Evolutionary conservation across 1,140 invertebrate genomes (phyloP), one percentile per base, ranked within the genome.

Genomic region (Orussus abietinus): DNA sequence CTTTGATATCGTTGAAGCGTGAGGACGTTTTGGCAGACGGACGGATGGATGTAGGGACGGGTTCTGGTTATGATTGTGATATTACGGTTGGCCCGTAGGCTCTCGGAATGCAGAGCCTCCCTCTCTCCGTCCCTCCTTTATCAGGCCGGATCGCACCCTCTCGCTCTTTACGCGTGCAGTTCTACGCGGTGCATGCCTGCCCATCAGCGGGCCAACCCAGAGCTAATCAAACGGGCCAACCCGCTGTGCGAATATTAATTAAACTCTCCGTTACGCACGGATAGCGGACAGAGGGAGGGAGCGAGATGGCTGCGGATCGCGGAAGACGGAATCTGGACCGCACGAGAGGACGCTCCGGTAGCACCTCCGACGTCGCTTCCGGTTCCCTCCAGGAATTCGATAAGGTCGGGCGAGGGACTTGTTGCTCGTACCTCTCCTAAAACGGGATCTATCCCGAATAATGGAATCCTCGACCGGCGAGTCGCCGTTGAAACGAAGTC

Each of bases 61-160:
- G 59, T 47, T 65, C 62, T 59, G 63, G 63, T 69, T 69, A 69
- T 69, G 63, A 69, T 67, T 69, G 64, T 66, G 59, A 69, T 69
- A 65, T 66, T 67, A 66, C 63, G 48, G 62, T 61, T 56, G 57
- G 59, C 49, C 47, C 55, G 56, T 61, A 62, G 59, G 49, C 60
- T 62, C 51, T 62, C 57, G 62, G 62, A 65, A 65, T 65, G 59
- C 51, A 46, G 38, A 35, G 21, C 33, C 11, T 39, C 25, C 28
- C 37, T 22, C 25, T 11, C 17, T 29, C 38, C 39, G 20, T 39
- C 41, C 35, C 32, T 34, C 39, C 20, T 42, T n/a, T n/a, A n/a
- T n/a, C n/a, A n/a, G n/a, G n/a, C n/a, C n/a, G n/a, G n/a, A n/a
- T 38, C 38, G 29, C 38, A 32, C 30, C 11, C 37, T 43, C 39